Conservation (phyloP, 2,113 vertebrate species). For the Tachuris rubrigastra region DNA sequence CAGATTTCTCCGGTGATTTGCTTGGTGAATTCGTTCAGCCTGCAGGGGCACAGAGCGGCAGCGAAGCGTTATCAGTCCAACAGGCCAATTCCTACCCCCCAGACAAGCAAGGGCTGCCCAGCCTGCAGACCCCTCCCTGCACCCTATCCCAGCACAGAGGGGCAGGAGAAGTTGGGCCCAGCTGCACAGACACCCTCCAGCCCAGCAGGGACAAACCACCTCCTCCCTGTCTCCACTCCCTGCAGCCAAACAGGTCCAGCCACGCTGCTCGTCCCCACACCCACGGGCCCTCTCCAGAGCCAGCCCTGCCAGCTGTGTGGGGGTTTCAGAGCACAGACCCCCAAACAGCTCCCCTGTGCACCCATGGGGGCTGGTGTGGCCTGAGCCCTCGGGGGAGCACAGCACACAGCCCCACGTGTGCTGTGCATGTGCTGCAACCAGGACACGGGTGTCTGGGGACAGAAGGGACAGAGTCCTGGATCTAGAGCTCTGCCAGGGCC, state of each 20-base stretch:
- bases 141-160: background rate
- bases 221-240: background rate
- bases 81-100: background rate
- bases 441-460: background rate
- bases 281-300: background rate
- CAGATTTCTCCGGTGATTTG: conserved; percentile 89
- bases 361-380: accelerated
- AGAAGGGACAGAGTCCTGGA: background rate
- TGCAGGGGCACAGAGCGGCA: conserved; percentile 35
- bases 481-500: accelerated
- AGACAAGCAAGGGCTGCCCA: background rate
- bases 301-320: background rate
- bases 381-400: accelerated
- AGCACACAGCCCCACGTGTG: background rate
- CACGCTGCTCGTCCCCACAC: background rate
- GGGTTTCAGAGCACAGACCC: accelerated
- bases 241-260: background rate
- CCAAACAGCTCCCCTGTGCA: accelerated
- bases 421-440: background rate
- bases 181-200: background rate
- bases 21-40: conserved; percentile 96
- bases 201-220: background rate
- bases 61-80: background rate
- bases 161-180: accelerated
- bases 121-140: background rate